phyloP scores from a whole-genome alignment of 2,797 vertebrate species.

The Intellagama lesueurii region DNA sequence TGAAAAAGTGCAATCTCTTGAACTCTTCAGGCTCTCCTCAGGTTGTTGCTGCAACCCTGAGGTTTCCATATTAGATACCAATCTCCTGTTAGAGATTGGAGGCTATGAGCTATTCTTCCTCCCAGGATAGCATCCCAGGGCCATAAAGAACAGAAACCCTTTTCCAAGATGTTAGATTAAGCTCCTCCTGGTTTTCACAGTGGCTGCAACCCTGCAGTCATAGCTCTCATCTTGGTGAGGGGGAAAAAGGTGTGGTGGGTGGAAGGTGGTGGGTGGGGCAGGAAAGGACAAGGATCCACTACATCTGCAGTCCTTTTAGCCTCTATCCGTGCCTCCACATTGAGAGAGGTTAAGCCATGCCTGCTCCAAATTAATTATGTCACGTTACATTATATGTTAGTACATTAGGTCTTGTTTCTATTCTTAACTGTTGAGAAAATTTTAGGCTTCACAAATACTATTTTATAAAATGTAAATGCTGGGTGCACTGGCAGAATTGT shows the following conservation, averaged over 20 bases:
- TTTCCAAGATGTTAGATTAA: background rate
- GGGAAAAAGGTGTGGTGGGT: background rate
- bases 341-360: background rate
- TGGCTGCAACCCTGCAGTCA: background rate
- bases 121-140: background rate
- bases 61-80: background rate
- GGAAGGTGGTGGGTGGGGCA: background rate
- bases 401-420: background rate
- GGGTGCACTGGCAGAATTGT: no score
- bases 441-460: no score
- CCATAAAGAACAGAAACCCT: background rate
- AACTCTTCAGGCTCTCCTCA: background rate
- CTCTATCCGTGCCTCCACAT: background rate
- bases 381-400: background rate
- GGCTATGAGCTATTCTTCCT: background rate
- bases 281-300: no score
- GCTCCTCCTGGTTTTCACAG: background rate
- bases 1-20: background rate
- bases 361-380: background rate
- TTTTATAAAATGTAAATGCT: background rate
- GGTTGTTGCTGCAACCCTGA: no score
- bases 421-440: no score
- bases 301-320: background rate
- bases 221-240: background rate
- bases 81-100: background rate